A percentile compares a stretch with the other conserved stretches of the same genome.
These are phyloP conservation scores for Zhuqinia jingwanae DNA, from an alignment of 2,888 invertebrate genomes.

Conservation along the genomic window DNA sequence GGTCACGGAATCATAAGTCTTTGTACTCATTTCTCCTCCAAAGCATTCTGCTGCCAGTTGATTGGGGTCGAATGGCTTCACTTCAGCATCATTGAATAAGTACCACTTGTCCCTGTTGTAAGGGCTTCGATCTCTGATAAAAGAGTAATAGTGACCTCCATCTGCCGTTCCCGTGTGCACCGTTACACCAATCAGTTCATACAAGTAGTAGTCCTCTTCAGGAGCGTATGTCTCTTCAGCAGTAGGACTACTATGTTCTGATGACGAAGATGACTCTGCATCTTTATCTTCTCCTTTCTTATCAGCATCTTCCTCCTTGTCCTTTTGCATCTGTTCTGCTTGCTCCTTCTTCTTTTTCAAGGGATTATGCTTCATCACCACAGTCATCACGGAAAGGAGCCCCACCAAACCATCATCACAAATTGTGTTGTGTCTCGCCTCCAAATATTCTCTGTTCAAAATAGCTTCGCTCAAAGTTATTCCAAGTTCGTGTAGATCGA, in stretches of 20 bases:
- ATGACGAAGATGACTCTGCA: no score
- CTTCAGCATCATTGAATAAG: slow-evolving; percentile 95
- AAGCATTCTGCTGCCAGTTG: slow-evolving; percentile 98
- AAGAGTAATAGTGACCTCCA: slow-evolving; percentile 89
- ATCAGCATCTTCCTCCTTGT: background rate
- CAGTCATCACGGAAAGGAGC: slow-evolving; percentile 91
- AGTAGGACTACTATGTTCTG: no score
- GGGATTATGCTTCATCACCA: slow-evolving; percentile 93
- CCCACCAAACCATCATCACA: slow-evolving; percentile 96
- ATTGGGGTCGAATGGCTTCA: slow-evolving; percentile 96
- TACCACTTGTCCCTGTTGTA: slow-evolving; percentile 93
- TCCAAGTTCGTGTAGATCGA: slow-evolving; percentile 88
- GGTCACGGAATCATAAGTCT: slow-evolving; percentile 97
- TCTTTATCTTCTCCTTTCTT: background rate
- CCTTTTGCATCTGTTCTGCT: slow-evolving; percentile 49
- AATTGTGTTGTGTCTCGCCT: slow-evolving; percentile 89
- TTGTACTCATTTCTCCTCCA: slow-evolving; percentile 98
- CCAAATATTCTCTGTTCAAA: slow-evolving; percentile 89
- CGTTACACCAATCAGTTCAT: slow-evolving; percentile 95
- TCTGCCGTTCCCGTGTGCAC: slow-evolving; percentile 99
- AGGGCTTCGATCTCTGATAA: slow-evolving; percentile 92
- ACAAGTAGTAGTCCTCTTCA: slow-evolving; percentile 81
- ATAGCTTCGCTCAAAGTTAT: slow-evolving; percentile 88
- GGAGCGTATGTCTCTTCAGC: slow-evolving; percentile 80
- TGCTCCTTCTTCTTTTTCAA: slow-evolving; percentile 80